These are phyloP conservation scores for Cardinalis cardinalis DNA, from an alignment of 2,113 vertebrate genomes.

Conservation along the genomic window DNA sequence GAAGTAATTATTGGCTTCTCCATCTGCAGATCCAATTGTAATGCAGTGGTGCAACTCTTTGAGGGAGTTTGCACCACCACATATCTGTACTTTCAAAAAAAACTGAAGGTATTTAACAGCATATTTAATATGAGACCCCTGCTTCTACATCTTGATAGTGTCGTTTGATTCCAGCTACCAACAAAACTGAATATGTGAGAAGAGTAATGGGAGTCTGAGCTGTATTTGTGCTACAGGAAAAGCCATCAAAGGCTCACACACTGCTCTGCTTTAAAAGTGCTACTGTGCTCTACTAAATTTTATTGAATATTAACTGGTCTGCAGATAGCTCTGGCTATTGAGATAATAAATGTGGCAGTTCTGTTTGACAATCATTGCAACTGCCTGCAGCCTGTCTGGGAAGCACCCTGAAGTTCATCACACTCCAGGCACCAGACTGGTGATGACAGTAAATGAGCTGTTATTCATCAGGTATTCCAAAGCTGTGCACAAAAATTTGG, in stretches of 20 bases:
- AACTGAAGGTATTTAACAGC: background rate
- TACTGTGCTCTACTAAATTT: background rate
- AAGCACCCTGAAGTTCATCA: background rate
- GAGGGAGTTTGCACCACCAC: background rate
- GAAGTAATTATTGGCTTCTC: background rate
- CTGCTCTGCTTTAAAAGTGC: background rate
- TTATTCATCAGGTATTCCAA: background rate
- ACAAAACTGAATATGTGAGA: background rate
- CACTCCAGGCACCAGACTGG: background rate
- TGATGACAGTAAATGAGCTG: background rate
- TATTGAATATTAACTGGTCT: conserved; percentile 12
- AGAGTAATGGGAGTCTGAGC: background rate
- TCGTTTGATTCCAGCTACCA: background rate
- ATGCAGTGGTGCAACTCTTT: background rate
- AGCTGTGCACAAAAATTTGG: background rate
- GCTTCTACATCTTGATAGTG: background rate
- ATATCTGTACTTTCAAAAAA: background rate
- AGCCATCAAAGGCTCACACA: background rate
- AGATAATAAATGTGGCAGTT: background rate
- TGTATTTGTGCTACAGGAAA: background rate
- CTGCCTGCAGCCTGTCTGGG: background rate
- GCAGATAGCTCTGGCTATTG: background rate
- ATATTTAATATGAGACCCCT: background rate
- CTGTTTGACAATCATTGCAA: background rate
- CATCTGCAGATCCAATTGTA: background rate